phyloP scores from a whole-genome alignment of 2,888 invertebrate genomes.

The Kryphioiulus occultus region DNA sequence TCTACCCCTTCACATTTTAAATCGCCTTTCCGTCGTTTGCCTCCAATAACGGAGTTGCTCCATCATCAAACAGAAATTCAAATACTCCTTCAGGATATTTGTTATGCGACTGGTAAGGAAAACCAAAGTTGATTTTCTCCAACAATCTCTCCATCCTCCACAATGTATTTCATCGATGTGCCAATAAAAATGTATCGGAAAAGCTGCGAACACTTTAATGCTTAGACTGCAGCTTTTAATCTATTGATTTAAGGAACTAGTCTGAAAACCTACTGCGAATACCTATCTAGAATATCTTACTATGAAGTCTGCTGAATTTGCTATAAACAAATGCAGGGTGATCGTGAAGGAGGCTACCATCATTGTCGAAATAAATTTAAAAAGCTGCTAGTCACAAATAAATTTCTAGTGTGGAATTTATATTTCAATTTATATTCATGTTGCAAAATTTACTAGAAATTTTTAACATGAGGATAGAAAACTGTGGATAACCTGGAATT shows the following conservation, averaged over 20 bases:
- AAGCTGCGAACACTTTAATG: background rate
- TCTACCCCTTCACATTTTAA: constrained; percentile 7
- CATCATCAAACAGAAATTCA: constrained; percentile 36
- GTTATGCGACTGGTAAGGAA: background rate
- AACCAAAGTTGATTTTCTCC: constrained; percentile 3
- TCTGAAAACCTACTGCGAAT: background rate
- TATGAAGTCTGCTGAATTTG: too few relatives aligned
- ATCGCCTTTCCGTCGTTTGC: constrained; percentile 27
- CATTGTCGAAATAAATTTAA: too few relatives aligned
- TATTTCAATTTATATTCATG: too few relatives aligned
- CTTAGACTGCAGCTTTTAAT: background rate
- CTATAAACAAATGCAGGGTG: too few relatives aligned
- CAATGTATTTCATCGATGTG: background rate
- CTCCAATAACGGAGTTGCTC: constrained; percentile 1
- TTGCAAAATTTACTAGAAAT: too few relatives aligned
- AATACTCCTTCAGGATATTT: constrained; percentile 39
- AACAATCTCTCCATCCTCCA: background rate
- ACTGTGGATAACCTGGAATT: too few relatives aligned
- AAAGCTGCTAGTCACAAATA: too few relatives aligned
- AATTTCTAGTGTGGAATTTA: too few relatives aligned
- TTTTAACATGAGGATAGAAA: too few relatives aligned
- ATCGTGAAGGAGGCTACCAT: too few relatives aligned
- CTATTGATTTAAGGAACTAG: background rate
- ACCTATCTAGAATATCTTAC: background rate
- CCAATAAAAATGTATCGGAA: background rate